A percentile compares a stretch with the other conserved stretches of the same genome.
These are phyloP conservation scores for Gymnodraco acuticeps DNA, from an alignment of 2,797 vertebrate species.

Conservation along the genomic window DNA sequence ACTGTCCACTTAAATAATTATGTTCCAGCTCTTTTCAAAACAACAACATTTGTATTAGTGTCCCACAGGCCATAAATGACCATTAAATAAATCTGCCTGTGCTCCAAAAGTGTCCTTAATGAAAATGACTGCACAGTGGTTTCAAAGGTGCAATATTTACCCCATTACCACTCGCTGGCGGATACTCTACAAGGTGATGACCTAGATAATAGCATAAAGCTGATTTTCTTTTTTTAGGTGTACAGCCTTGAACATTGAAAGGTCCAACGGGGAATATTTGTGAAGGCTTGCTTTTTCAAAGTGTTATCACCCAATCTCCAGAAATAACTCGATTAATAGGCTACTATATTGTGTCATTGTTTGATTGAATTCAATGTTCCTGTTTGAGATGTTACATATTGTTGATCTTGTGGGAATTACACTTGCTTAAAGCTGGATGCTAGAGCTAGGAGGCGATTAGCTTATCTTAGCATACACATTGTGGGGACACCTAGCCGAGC, in stretches of 20 bases:
- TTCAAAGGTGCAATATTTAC: slow-evolving; percentile 4
- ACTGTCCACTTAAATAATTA: too few species aligned
- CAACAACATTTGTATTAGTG: neutral
- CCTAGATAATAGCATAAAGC: neutral
- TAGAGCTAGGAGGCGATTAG: neutral
- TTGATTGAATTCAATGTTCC: neutral
- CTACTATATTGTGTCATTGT: neutral
- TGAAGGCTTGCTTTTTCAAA: neutral
- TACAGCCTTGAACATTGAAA: neutral
- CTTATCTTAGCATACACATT: neutral
- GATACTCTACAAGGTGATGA: neutral
- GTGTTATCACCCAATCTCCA: neutral
- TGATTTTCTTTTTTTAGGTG: neutral
- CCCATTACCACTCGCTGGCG: neutral
- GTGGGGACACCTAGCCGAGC: neutral
- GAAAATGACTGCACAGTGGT: slow-evolving; percentile 7
- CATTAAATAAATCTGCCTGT: slow-evolving; percentile 8
- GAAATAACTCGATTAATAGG: neutral
- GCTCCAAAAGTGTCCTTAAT: neutral
- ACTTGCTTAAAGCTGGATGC: too few species aligned
- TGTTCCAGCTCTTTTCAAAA: neutral
- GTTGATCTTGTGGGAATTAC: neutral
- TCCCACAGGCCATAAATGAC: neutral
- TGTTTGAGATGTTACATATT: neutral
- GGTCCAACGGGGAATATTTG: neutral